Evolutionary conservation across 2,888 invertebrate genomes (phyloP).

Genomic region (Brenthis ino): DNA sequence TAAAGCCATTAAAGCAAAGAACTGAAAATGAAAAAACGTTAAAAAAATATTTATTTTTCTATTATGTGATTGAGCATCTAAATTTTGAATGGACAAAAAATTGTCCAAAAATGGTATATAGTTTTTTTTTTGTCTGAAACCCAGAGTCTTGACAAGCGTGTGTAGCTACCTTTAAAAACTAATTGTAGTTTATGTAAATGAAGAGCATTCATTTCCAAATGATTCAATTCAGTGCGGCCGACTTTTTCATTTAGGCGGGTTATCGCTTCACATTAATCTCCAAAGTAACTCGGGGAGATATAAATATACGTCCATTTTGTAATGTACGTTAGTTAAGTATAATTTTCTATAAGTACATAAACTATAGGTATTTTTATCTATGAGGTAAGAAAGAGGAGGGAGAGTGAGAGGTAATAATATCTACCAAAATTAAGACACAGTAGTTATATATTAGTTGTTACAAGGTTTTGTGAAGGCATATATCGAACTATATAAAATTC

Average conservation of each 20-base stretch:
- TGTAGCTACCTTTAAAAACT: constrained; percentile 61
- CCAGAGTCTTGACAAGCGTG: constrained; percentile 4
- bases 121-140: background rate
- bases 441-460: constrained; percentile 8
- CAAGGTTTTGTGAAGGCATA: background rate
- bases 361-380: no score
- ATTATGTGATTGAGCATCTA: no score
- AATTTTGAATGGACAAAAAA: no score
- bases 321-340: constrained; percentile 16
- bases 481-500: background rate
- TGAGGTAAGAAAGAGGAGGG: no score
- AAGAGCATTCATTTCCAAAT: constrained; percentile 67
- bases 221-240: constrained; percentile 66
- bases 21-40: no score
- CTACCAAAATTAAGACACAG: background rate
- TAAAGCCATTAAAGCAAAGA: no score
- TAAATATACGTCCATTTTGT: constrained; percentile 36
- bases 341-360: background rate
- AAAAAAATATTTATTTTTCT: no score
- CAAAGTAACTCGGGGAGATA: constrained; percentile 43
- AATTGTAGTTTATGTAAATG: constrained; percentile 75
- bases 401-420: no score
- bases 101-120: background rate
- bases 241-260: constrained; percentile 66
- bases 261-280: constrained; percentile 64